phyloP scores from a whole-genome alignment of 2,888 invertebrate species.

The Chrysopilus asiliformis region DNA sequence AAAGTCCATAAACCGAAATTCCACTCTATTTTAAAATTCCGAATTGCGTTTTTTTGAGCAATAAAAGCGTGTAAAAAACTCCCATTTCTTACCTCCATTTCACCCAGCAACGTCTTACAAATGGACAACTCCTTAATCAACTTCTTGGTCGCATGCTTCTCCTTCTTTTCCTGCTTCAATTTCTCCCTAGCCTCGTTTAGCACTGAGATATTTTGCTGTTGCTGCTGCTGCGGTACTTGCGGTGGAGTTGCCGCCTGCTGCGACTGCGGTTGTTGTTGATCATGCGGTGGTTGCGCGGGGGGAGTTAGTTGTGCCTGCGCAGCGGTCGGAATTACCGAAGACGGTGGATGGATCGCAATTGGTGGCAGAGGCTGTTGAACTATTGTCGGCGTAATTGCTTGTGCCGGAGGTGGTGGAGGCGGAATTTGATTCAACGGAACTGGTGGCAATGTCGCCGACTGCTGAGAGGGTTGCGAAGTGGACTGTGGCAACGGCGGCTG shows the following conservation, averaged over 20 bases:
- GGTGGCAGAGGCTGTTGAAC: background rate
- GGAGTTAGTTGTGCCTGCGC: background rate
- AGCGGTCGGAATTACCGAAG: too few relatives aligned
- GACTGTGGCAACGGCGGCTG: constrained; percentile 8
- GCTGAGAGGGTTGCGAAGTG: constrained; percentile 6
- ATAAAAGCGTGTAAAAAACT: too few relatives aligned
- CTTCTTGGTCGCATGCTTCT: constrained; percentile 44
- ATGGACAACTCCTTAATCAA: constrained; percentile 61
- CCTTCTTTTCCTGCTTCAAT: constrained; percentile 34
- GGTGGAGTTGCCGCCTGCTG: background rate
- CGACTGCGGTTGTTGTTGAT: background rate
- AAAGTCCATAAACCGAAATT: too few relatives aligned
- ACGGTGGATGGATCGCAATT: too few relatives aligned
- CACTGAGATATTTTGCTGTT: constrained; percentile 27
- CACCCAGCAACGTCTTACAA: constrained; percentile 68
- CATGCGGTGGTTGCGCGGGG: background rate
- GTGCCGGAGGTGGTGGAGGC: background rate
- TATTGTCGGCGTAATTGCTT: background rate
- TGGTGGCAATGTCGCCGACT: constrained; percentile 6
- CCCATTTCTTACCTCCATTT: constrained; percentile 68
- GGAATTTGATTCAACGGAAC: constrained; percentile 15
- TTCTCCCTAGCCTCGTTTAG: constrained; percentile 36
- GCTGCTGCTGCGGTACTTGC: constrained; percentile 15
- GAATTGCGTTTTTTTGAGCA: too few relatives aligned
- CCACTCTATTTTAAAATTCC: too few relatives aligned